These are phyloP conservation scores for Sebastes umbrosus DNA, from an alignment of 2,797 vertebrate species.

Conservation along the genomic window DNA sequence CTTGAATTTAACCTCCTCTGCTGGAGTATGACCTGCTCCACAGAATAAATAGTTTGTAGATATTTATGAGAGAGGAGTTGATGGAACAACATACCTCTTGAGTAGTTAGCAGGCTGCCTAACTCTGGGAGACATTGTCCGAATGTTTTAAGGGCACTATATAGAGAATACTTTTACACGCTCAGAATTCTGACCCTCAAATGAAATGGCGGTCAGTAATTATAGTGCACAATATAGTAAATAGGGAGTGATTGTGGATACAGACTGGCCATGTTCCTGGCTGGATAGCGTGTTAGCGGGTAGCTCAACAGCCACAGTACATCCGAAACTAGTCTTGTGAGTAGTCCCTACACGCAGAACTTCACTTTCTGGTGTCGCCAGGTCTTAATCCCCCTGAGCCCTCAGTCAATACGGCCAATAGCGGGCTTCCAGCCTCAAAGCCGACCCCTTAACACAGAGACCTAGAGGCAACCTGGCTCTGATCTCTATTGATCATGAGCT, in stretches of 20 bases:
- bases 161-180: not conserved
- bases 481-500: conserved; percentile 52
- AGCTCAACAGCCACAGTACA: not conserved
- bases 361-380: not conserved
- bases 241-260: not conserved
- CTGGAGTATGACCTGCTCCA: not conserved
- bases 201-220: not conserved
- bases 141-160: not conserved
- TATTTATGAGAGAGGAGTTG: not conserved
- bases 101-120: not conserved
- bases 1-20: not conserved
- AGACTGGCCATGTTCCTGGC: not conserved
- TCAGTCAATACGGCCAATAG: conserved; percentile 11
- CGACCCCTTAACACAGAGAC: not conserved
- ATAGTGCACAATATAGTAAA: not conserved
- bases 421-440: not conserved
- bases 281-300: not conserved
- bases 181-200: not conserved
- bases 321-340: not conserved
- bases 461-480: conserved; percentile 20
- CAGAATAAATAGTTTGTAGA: not conserved
- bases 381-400: not conserved
- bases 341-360: not conserved
- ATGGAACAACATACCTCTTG: not conserved
- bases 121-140: no score